phyloP scores from a whole-genome alignment of 2,888 invertebrate species.

The Neria commutata region DNA sequence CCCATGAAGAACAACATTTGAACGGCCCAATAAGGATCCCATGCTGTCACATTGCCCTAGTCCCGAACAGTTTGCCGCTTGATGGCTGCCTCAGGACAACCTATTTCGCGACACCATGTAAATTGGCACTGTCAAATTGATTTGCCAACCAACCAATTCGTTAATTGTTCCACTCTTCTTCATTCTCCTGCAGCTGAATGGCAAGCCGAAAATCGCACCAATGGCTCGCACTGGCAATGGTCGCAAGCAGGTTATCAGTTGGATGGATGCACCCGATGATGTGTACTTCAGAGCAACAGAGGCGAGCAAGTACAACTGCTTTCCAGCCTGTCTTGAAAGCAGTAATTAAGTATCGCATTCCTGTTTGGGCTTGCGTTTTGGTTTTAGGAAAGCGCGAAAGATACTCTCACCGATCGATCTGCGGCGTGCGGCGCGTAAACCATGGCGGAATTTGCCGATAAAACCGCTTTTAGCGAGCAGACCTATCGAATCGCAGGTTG shows the following conservation, averaged over 20 bases:
- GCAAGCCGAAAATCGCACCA: constrained; percentile 80
- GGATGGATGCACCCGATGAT: constrained; percentile 98
- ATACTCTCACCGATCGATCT: constrained; percentile 79
- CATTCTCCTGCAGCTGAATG: constrained; percentile 72
- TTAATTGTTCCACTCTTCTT: too few relatives aligned
- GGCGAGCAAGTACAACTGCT: constrained; percentile 88
- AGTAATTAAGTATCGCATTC: not conserved
- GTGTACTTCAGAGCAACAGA: constrained; percentile 93
- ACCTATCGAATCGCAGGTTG: constrained; percentile 70
- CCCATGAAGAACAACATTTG: constrained; percentile 77
- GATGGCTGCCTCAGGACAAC: constrained; percentile 73
- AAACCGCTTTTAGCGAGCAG: constrained; percentile 56
- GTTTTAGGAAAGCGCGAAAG: constrained; percentile 81
- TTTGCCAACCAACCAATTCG: too few relatives aligned
- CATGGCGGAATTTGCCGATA: constrained; percentile 72
- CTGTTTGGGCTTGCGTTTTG: not conserved
- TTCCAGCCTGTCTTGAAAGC: constrained; percentile 64
- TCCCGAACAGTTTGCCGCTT: constrained; percentile 75
- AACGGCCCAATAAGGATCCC: constrained; percentile 74
- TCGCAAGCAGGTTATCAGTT: constrained; percentile 92
- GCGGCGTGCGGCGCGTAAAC: constrained; percentile 83
- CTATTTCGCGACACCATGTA: constrained; percentile 74
- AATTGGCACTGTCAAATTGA: constrained; percentile 61
- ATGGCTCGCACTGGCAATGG: constrained; percentile 77
- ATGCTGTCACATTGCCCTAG: constrained; percentile 73